A percentile compares a stretch with the other conserved stretches of the same genome.
Conservation (phyloP, 53 echinoderm and acorn worm species). For the Actinopyga echinites region DNA sequence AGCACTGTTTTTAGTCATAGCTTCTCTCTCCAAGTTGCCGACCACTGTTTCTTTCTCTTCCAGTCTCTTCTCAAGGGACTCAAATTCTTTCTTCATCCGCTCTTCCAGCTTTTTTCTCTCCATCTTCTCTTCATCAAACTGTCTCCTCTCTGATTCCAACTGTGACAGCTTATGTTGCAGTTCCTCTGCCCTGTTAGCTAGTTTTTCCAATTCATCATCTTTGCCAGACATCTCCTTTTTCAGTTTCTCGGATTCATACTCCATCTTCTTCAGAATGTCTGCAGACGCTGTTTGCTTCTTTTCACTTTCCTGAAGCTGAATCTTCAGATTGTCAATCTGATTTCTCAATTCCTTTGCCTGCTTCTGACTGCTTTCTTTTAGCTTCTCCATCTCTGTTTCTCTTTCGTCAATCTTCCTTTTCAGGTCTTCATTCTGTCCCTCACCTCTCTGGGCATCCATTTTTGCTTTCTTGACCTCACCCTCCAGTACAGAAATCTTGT, state of each 20-base stretch:
- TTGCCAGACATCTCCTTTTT: slow-evolving; percentile 36
- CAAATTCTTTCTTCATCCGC: not conserved
- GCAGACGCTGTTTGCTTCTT: slow-evolving; percentile 59
- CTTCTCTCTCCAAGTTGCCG: slow-evolving; percentile 12
- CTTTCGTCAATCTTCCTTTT: slow-evolving; percentile 76
- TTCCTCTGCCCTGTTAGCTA: slow-evolving; percentile 19
- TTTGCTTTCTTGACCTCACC: slow-evolving; percentile 72
- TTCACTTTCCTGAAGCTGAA: slow-evolving; percentile 67
- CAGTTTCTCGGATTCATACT: slow-evolving; percentile 67
- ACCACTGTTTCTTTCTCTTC: slow-evolving; percentile 35
- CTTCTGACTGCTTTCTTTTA: slow-evolving; percentile 62
- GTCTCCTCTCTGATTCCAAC: slow-evolving; percentile 58
- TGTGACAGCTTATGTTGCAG: slow-evolving; percentile 15
- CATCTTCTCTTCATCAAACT: slow-evolving; percentile 52
- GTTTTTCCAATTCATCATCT: slow-evolving; percentile 55
- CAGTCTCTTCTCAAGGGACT: slow-evolving; percentile 2
- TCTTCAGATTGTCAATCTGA: slow-evolving; percentile 77
- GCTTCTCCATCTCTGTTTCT: slow-evolving; percentile 64
- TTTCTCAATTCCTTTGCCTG: slow-evolving; percentile 72
- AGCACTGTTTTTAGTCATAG: not conserved
- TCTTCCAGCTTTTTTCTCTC: slow-evolving; percentile 33
- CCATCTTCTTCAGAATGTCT: slow-evolving; percentile 68
- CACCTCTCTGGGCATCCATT: slow-evolving; percentile 71
- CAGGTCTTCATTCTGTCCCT: slow-evolving; percentile 65
- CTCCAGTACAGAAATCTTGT: slow-evolving; percentile 74